Percentiles rank a stretch among this genome's conserved stretches.
These are phyloP conservation scores for Mimas tiliae DNA, from an alignment of 2,888 invertebrate species.

Conservation along the genomic window DNA sequence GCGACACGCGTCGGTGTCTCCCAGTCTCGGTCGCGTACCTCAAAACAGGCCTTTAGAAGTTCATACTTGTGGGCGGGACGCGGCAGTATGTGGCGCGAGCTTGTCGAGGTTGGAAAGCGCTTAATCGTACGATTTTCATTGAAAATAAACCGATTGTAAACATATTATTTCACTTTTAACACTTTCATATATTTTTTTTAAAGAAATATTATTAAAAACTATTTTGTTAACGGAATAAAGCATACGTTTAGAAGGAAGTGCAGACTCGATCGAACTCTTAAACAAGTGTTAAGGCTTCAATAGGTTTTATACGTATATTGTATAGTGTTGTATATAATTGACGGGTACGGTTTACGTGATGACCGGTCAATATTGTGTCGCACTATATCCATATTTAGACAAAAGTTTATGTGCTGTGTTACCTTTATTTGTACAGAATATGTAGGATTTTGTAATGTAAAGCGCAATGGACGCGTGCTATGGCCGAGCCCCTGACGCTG, in stretches of 20 bases:
- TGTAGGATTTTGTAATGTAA: constrained; percentile 38
- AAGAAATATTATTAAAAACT: neutral
- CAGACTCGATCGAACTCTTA: too few relatives aligned
- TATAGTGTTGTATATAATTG: neutral
- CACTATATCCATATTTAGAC: neutral
- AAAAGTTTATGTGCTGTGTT: neutral
- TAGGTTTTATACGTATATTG: neutral
- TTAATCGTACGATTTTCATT: constrained; percentile 8
- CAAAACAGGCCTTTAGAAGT: neutral
- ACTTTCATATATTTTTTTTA: neutral
- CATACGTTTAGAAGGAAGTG: neutral
- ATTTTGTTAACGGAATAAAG: neutral
- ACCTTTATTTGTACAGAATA: constrained; percentile 11
- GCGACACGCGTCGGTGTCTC: too few relatives aligned
- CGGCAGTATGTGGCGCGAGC: constrained; percentile 59
- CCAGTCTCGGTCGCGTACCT: too few relatives aligned
- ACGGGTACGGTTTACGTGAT: neutral
- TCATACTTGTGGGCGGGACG: constrained; percentile 30
- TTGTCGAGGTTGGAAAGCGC: constrained; percentile 33
- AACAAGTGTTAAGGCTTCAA: neutral
- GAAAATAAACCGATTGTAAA: neutral
- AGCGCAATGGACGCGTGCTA: constrained; percentile 76
- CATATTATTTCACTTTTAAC: neutral
- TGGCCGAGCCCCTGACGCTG: constrained; percentile 75
- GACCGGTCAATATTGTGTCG: constrained; percentile 1